A percentile compares a stretch with the other conserved stretches of the same genome.
phyloP scores from a whole-genome alignment of 2,888 invertebrate species.

The Clostera curtula region DNA sequence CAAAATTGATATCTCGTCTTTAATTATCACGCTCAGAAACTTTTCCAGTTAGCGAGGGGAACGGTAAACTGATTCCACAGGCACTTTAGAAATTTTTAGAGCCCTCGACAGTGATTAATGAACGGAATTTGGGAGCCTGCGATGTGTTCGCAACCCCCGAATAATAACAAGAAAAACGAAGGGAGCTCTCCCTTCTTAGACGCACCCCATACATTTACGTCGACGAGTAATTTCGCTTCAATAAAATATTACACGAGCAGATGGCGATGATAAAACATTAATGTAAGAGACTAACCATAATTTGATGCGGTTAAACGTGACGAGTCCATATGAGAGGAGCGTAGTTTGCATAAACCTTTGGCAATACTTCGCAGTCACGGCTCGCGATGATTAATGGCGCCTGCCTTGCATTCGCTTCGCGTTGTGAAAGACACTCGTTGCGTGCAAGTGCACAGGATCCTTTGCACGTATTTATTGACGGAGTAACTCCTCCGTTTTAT shows the following conservation, averaged over 20 bases:
- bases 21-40: slow-evolving; percentile 60
- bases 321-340: slow-evolving; percentile 44
- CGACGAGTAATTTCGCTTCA: slow-evolving; percentile 44
- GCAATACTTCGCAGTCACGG: slow-evolving; percentile 50
- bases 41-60: slow-evolving; percentile 53
- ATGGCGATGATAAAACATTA: slow-evolving; percentile 37
- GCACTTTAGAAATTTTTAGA: slow-evolving; percentile 66
- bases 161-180: slow-evolving; percentile 50
- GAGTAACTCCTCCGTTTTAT: slow-evolving; percentile 18
- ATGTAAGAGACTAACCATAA: slow-evolving; percentile 39
- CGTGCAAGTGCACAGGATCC: slow-evolving; percentile 24
- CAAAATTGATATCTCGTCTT: slow-evolving; percentile 60
- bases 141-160: slow-evolving; percentile 39
- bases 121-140: slow-evolving; percentile 58
- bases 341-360: slow-evolving; percentile 48
- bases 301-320: slow-evolving; percentile 55
- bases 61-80: slow-evolving; percentile 67
- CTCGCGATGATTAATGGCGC: slow-evolving; percentile 45
- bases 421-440: slow-evolving; percentile 40
- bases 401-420: slow-evolving; percentile 31
- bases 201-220: slow-evolving; percentile 37
- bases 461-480: slow-evolving; percentile 18
- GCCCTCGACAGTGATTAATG: slow-evolving; percentile 71
- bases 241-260: slow-evolving; percentile 56
- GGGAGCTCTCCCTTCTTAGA: slow-evolving; percentile 41